phyloP scores from a whole-genome alignment of 1,140 invertebrate genomes.

The Episyrphus balteatus region DNA sequence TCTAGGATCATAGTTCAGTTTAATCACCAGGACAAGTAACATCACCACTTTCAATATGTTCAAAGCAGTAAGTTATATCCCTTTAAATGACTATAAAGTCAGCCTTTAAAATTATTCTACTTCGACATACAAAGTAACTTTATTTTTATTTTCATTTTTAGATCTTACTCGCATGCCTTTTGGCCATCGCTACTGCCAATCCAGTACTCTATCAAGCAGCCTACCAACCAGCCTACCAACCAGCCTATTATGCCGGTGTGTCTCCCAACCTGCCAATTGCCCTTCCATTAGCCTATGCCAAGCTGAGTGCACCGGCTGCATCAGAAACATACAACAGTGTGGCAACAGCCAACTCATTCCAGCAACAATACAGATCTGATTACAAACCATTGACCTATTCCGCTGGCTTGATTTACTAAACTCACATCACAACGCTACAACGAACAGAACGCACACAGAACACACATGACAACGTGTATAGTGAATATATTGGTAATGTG shows the following conservation, averaged over 20 bases:
- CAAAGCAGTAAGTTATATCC: no score
- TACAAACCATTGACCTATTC: slow-evolving; percentile 28
- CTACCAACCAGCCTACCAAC: slow-evolving; percentile 11
- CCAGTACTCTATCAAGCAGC: slow-evolving; percentile 20
- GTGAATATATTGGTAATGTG: no score
- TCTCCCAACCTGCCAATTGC: background rate
- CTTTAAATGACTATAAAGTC: no score
- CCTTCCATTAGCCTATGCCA: slow-evolving; percentile 22
- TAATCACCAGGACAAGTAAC: no score
- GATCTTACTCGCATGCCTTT: slow-evolving; percentile 17
- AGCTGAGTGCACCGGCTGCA: slow-evolving; percentile 11
- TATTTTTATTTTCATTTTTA: background rate
- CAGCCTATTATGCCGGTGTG: slow-evolving; percentile 12
- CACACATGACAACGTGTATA: no score
- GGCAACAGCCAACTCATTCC: slow-evolving; percentile 23
- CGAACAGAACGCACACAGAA: no score
- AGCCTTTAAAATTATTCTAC: no score
- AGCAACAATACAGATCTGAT: slow-evolving; percentile 31
- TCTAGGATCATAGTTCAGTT: no score
- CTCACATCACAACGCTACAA: no score
- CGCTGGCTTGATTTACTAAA: background rate
- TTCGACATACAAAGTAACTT: no score
- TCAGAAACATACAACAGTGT: slow-evolving; percentile 26
- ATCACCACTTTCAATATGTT: no score
- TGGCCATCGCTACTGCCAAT: slow-evolving; percentile 13